Evolutionary conservation across 2,888 invertebrate species (phyloP).

Genomic region (Oasisia sp.): DNA sequence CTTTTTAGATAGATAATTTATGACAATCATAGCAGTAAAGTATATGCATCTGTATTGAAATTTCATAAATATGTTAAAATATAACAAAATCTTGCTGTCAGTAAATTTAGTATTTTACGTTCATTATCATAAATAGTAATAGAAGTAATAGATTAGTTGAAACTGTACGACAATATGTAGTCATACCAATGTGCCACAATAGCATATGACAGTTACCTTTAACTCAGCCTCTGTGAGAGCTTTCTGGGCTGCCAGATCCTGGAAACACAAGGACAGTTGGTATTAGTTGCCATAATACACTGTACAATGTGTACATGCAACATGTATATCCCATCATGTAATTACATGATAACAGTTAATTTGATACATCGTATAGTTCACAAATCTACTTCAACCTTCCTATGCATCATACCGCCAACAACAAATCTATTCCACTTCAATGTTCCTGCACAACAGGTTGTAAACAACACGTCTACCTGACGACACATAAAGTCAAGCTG

Average conservation of each 20-base stretch:
- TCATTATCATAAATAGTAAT: background rate
- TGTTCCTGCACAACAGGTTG: background rate
- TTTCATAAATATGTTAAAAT: too few species aligned
- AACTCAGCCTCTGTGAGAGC: constrained; percentile 67
- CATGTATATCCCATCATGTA: too few species aligned
- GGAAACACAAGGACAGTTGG: constrained; percentile 37
- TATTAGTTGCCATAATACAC: background rate
- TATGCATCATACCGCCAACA: background rate
- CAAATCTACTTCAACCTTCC: background rate
- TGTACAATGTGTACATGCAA: background rate
- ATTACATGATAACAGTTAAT: background rate
- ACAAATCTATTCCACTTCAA: background rate
- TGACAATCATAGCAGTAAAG: too few species aligned
- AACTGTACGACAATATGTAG: background rate
- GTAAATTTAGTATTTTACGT: background rate
- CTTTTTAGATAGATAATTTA: too few species aligned
- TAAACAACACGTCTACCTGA: background rate
- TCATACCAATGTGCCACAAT: background rate
- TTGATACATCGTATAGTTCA: background rate
- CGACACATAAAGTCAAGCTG: background rate
- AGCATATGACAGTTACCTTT: constrained; percentile 51
- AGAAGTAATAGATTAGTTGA: background rate
- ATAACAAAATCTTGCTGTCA: too few species aligned
- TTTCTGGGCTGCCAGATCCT: constrained; percentile 66
- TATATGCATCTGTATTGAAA: too few species aligned